These are phyloP conservation scores for Pemphredon lugubris DNA, from an alignment of 2,888 invertebrate genomes.

Conservation along the genomic window DNA sequence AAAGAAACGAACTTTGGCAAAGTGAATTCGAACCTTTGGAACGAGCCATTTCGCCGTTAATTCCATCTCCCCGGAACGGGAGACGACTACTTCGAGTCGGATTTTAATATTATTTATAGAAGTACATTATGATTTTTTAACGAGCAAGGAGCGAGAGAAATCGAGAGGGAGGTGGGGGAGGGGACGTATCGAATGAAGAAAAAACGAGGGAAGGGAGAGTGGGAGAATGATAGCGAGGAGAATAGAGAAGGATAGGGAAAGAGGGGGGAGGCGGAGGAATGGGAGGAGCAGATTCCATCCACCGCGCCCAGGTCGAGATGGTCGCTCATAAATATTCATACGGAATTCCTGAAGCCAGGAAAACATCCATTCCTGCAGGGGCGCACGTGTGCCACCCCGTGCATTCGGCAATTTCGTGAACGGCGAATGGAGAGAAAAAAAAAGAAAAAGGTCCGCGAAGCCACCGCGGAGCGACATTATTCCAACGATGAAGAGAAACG, in stretches of 20 bases:
- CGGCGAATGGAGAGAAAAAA: slow-evolving; percentile 47
- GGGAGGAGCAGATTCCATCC: slow-evolving; percentile 49
- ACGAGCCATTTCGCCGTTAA: slow-evolving; percentile 13
- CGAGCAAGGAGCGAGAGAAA: slow-evolving; percentile 10
- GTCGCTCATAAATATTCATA: slow-evolving; percentile 70
- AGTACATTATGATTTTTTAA: slow-evolving; percentile 38
- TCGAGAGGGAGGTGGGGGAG: neutral
- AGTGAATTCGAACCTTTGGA: neutral
- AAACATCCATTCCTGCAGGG: slow-evolving; percentile 62
- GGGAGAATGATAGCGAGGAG: neutral
- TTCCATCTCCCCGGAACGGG: neutral
- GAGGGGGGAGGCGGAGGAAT: neutral
- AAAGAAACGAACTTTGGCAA: neutral
- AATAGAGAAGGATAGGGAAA: neutral
- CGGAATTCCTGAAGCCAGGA: slow-evolving; percentile 67
- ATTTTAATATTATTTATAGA: slow-evolving; percentile 23
- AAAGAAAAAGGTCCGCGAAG: too few species aligned
- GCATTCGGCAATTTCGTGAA: slow-evolving; percentile 58
- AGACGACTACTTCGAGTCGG: neutral
- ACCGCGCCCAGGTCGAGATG: slow-evolving; percentile 62
- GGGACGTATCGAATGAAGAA: slow-evolving; percentile 2
- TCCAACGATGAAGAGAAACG: slow-evolving; percentile 47
- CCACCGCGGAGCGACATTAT: slow-evolving; percentile 20
- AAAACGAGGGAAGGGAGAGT: neutral
- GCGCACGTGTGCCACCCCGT: slow-evolving; percentile 52